A percentile compares a stretch with the other conserved stretches of the same genome.
phyloP scores from a whole-genome alignment of 2,797 vertebrate genomes.

The Tapera naevia region DNA sequence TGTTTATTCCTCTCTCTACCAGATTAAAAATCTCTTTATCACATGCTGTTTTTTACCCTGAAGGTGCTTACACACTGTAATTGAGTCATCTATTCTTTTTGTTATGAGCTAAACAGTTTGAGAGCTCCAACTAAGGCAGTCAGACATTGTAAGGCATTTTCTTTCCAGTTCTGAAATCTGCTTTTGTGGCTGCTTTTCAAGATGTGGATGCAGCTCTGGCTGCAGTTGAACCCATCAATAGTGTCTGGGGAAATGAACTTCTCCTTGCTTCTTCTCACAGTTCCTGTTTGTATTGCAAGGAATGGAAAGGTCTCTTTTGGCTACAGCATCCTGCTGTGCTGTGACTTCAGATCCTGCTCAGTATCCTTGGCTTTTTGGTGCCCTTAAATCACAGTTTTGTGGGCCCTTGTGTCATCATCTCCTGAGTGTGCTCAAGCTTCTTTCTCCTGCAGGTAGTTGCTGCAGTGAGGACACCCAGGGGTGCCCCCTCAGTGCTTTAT shows the following conservation, averaged over 20 bases:
- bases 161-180: not conserved
- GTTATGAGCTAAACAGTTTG: not conserved
- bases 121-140: not conserved
- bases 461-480: not conserved
- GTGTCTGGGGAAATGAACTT: not conserved
- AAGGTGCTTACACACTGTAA: not conserved
- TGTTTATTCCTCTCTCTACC: not conserved
- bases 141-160: not conserved
- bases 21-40: not conserved
- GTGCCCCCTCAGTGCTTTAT: not conserved
- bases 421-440: not conserved
- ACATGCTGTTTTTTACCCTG: not conserved
- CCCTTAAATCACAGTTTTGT: not conserved
- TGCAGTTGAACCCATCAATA: not conserved
- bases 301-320: not conserved
- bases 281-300: not conserved
- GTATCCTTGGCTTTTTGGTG: not conserved
- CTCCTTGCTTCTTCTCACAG: not conserved
- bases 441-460: not conserved
- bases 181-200: not conserved
- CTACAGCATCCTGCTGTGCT: not conserved
- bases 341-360: not conserved
- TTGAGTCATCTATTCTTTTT: constrained; percentile 25
- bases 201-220: not conserved
- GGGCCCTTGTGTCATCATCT: not conserved